These are phyloP conservation scores for Mactromeris polynyma DNA, from an alignment of 2,888 invertebrate species.

Conservation along the genomic window DNA sequence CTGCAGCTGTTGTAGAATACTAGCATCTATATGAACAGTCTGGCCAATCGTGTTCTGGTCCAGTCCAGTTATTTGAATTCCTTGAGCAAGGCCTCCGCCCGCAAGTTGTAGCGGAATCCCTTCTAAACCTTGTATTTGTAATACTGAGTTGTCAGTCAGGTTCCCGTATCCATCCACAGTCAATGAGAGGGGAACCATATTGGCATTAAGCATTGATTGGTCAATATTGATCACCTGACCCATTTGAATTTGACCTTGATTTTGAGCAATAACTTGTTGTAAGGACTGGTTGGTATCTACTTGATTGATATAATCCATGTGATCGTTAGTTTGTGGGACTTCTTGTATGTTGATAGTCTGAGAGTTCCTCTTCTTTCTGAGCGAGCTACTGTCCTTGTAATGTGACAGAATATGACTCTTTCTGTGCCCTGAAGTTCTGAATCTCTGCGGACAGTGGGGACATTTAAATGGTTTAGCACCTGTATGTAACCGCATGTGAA, in stretches of 20 bases:
- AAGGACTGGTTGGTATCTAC: constrained; percentile 58
- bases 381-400: constrained; percentile 83
- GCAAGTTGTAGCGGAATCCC: constrained; percentile 87
- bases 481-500: constrained; percentile 87
- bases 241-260: constrained; percentile 63
- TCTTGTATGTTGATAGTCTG: constrained; percentile 48
- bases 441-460: constrained; percentile 92
- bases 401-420: constrained; percentile 90
- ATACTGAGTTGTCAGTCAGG: constrained; percentile 73
- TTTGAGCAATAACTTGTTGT: constrained; percentile 56
- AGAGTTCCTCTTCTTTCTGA: constrained; percentile 60
- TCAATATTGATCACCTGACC: constrained; percentile 79
- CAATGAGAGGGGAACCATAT: constrained; percentile 81
- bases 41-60: constrained; percentile 87
- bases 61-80: constrained; percentile 87
- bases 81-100: constrained; percentile 82
- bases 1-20: constrained; percentile 87
- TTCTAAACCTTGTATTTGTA: constrained; percentile 82
- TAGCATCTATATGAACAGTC: constrained; percentile 88
- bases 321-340: constrained; percentile 47
- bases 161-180: constrained; percentile 75
- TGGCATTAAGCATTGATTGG: constrained; percentile 73
- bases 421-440: constrained; percentile 91
- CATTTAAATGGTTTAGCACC: constrained; percentile 94
- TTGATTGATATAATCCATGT: constrained; percentile 60